These are phyloP conservation scores for Sphenopsis melanotis DNA, from an alignment of 2,797 vertebrate genomes.

Conservation along the genomic window DNA sequence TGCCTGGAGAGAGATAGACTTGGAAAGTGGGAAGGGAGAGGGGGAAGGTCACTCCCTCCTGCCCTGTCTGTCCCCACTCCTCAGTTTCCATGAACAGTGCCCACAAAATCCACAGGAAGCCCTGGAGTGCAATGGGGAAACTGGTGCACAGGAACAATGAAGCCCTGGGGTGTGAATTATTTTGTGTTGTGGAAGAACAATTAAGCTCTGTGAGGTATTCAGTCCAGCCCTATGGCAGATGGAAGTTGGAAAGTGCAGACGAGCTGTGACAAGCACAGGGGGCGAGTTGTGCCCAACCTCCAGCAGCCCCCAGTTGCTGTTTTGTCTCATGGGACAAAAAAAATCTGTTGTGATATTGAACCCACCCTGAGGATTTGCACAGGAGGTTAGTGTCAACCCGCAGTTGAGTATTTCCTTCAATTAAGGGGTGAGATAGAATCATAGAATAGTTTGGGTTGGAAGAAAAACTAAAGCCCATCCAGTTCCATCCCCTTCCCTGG, in stretches of 20 bases:
- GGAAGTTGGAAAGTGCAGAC: accelerated
- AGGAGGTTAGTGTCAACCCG: neutral
- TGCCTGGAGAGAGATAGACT: neutral
- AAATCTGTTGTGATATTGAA: neutral
- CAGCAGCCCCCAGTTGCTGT: neutral
- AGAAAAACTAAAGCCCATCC: neutral
- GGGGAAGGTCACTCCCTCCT: neutral
- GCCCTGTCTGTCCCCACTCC: neutral
- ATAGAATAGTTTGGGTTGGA: neutral
- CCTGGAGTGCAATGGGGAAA: neutral
- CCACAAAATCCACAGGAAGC: neutral
- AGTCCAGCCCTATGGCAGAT: neutral
- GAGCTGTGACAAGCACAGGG: neutral
- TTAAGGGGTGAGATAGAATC: neutral
- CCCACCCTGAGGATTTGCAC: neutral
- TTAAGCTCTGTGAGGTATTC: neutral
- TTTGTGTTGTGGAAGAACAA: neutral
- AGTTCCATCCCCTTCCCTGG: neutral
- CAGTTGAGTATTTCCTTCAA: neutral
- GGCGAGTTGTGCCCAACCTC: accelerated
- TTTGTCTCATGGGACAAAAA: neutral
- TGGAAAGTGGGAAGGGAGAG: neutral
- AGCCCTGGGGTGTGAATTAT: conserved; percentile 22
- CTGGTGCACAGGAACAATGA: neutral
- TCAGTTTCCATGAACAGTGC: neutral